Percentiles rank a stretch among this genome's conserved stretches.
These are phyloP conservation scores for Thereva unica DNA, from an alignment of 2,888 invertebrate species.

Conservation along the genomic window DNA sequence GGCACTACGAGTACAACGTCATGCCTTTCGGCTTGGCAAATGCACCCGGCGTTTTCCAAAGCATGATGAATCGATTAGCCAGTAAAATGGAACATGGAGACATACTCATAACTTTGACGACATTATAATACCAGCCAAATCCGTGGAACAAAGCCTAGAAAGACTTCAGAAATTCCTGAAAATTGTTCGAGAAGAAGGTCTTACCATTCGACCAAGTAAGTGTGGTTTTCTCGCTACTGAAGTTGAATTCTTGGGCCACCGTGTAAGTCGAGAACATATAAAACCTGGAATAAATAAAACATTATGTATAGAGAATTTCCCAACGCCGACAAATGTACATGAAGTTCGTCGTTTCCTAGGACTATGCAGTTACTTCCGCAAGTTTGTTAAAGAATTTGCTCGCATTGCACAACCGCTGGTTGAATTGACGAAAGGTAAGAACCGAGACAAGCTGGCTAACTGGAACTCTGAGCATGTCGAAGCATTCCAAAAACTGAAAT, in stretches of 20 bases:
- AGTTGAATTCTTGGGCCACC: slow-evolving; percentile 40
- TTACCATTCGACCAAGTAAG: slow-evolving; percentile 40
- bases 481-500: slow-evolving; percentile 42
- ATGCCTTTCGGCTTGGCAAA: slow-evolving; percentile 24
- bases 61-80: background rate
- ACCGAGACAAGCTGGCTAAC: slow-evolving; percentile 10
- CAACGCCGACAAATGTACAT: background rate
- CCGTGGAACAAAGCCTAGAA: slow-evolving; percentile 13
- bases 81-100: background rate
- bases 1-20: slow-evolving; percentile 16
- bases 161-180: slow-evolving; percentile 35
- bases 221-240: slow-evolving; percentile 39
- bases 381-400: slow-evolving; percentile 2
- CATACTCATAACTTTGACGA: slow-evolving; percentile 36
- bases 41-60: slow-evolving; percentile 16
- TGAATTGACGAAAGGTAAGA: slow-evolving; percentile 33
- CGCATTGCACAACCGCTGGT: slow-evolving; percentile 29
- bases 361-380: slow-evolving; percentile 7
- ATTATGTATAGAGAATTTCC: slow-evolving; percentile 5
- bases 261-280: slow-evolving; percentile 38
- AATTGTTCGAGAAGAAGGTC: slow-evolving; percentile 35
- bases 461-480: slow-evolving; percentile 36
- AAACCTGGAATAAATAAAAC: slow-evolving; percentile 34
- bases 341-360: slow-evolving; percentile 8
- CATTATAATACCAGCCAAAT: slow-evolving; percentile 39